Base-by-base conservation (phyloP, 2,888 invertebrate species). In the Drosophila affinis region DNA sequence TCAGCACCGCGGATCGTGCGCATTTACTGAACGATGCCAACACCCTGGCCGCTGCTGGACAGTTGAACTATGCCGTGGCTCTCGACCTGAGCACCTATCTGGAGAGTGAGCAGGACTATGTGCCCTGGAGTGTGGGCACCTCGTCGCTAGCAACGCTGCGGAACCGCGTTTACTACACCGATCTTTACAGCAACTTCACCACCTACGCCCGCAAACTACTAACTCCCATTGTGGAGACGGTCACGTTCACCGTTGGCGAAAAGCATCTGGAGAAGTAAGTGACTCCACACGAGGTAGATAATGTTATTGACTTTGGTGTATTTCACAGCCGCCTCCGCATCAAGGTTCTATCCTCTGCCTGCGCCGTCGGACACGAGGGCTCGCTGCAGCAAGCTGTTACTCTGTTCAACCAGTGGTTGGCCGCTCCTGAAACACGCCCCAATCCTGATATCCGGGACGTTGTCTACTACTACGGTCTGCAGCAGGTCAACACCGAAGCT, bases 11-110 rank as follows among this genome's bases (percentile, higher is more conserved):
- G 0, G 98, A 98, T 90, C 94, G 96, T 77, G 94, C 97, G 0
- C 95, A 96, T 87, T 92, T 98, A 12, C 77, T 98, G 7, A 95
- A 97, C 87, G 98, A 98, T 88, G 95, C 94, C 0, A 97, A 97
- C 90, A 94, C 95, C 39, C 91, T 98, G 60, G 97, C 98, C 0
- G 94, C 94, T 75, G 95, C 96, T 0, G 94, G 94, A 0, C 93
- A 94, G 62, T 88, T 97, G 7, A 92, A 94, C 1, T 98, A 96
- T 87, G 91, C 92, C 0, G 89, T 94, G 24, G 95, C 97, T 0
- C 91, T 98, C 75, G 93, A 95, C 46, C 93, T 98, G 76, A 95
- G 95, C 1, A 93, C 93, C 6, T 96, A 96, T 89, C 92, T 98
- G 49, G 89, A 91, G 0, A 91, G 92, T 1, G 98, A 98, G 90